Conservation (phyloP, 2,113 vertebrate species). For the Notarius lentiginosus region DNA sequence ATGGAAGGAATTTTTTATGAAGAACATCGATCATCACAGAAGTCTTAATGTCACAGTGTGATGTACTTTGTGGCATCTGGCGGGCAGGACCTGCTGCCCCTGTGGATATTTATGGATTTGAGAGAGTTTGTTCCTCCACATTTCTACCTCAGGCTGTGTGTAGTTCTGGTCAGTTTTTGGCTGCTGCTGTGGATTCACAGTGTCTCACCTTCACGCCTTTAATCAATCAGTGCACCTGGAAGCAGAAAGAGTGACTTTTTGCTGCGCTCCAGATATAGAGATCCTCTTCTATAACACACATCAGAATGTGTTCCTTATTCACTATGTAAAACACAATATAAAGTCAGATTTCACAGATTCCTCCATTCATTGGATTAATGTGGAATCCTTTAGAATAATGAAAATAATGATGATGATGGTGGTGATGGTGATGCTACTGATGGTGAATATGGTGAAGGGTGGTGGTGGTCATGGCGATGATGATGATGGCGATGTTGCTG, state of each 20-base stretch:
- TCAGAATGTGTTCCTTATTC: neutral
- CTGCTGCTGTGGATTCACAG: neutral
- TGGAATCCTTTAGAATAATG: neutral
- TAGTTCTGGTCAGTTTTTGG: neutral
- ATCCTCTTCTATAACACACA: neutral
- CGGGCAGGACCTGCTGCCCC: neutral
- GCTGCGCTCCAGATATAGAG: neutral
- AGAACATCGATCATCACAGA: neutral
- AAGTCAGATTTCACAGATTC: neutral
- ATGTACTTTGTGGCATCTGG: neutral
- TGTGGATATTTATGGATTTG: slow-evolving; percentile 31
- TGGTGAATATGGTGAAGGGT: no score
- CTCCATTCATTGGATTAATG: neutral
- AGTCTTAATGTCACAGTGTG: slow-evolving; percentile 17
- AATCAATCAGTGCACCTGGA: neutral
- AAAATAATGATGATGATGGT: neutral
- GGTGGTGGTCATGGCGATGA: no score
- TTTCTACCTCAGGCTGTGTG: slow-evolving; percentile 23
- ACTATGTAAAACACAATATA: neutral
- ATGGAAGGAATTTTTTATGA: slow-evolving; percentile 1
- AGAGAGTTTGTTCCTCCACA: neutral
- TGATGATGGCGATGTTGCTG: neutral
- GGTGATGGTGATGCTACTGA: neutral
- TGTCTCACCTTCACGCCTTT: neutral
- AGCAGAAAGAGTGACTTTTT: neutral